Base-by-base conservation (phyloP, 2,113 vertebrate genomes). In the Rafetus swinhoei region DNA sequence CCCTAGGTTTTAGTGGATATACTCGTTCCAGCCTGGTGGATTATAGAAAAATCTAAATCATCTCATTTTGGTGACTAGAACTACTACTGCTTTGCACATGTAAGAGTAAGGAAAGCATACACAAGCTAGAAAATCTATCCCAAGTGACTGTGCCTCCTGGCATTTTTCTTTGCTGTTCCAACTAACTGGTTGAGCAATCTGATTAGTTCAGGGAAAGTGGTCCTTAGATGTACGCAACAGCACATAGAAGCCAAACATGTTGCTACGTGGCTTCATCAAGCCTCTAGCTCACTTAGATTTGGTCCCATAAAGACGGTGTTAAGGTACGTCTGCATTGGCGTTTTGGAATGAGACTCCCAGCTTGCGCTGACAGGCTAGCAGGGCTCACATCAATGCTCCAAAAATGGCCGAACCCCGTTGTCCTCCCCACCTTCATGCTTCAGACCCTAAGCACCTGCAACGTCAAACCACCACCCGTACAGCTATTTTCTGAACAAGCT, bases 151-250 rank as follows among this genome's bases (percentile, higher is more conserved):
- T 85, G 84, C 53, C 60, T 87, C 54, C 1, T 0, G 15, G 89
- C 10, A 2, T 76, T 88, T 88, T 62, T 54, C 91, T 76, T 94
- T 32, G 87, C 65, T 59, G 53, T 10, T 21, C 79, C 87, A n/a
- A n/a, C n/a, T n/a, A 82, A 85, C 90, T 22, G 79, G 84, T 76
- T 79, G 8, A 0, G 59, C 86, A 29, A 3, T 59, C 50, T 79
- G 45, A 2, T 0, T 45, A 62, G 60, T 0, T 3, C 1, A n/a
- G 57, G 24, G 81, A 27, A 86, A 62, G 62, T 0, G 18, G 35
- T 56, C 45, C 45, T 27, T 14, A 53, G 80, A 27, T 53, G 4
- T 1, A 0, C 0, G 0, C 15, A 11, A 74, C 0, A 19, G 84
- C 87, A 22, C 59, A 1, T 19, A 79, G 24, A 39, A 27, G 88